Evolutionary conservation across 2,888 invertebrate genomes (phyloP).

Genomic region (Ryuthela nishihirai): DNA sequence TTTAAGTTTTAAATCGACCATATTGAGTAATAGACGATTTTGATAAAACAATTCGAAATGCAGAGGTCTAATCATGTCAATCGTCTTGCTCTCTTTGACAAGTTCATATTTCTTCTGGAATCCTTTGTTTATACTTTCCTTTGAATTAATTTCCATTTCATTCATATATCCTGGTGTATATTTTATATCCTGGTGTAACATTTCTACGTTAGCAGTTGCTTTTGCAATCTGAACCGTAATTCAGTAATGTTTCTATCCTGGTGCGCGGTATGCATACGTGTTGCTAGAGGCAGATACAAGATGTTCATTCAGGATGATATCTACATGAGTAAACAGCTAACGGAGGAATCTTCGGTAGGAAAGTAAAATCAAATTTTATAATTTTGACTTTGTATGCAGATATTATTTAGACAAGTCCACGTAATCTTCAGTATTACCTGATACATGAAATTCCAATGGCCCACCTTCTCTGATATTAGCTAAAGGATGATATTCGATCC

Average conservation of each 20-base stretch:
- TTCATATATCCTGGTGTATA: too few relatives aligned
- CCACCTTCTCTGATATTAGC: constrained; percentile 17
- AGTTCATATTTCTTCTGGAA: constrained; percentile 3
- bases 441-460: constrained; percentile 18
- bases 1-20: constrained; percentile 11
- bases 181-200: too few relatives aligned
- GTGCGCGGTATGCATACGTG: constrained; percentile 11
- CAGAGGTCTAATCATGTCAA: constrained; percentile 19
- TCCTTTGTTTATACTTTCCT: constrained; percentile 5
- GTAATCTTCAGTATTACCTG: constrained; percentile 16
- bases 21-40: constrained; percentile 11
- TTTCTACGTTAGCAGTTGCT: constrained; percentile 4
- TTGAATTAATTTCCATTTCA: too few relatives aligned
- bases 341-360: background rate
- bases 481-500: constrained; percentile 19
- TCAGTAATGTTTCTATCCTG: constrained; percentile 6
- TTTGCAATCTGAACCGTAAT: constrained; percentile 6
- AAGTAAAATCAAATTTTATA: background rate
- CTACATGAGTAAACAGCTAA: constrained; percentile 3
- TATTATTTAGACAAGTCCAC: constrained; percentile 4
- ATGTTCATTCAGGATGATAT: constrained; percentile 9
- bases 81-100: background rate
- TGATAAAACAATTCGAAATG: constrained; percentile 27
- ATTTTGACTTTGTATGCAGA: constrained; percentile 4
- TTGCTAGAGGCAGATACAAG: constrained; percentile 1